Base-by-base conservation (phyloP, 2,797 vertebrate genomes). In the Cossypha caffra region DNA sequence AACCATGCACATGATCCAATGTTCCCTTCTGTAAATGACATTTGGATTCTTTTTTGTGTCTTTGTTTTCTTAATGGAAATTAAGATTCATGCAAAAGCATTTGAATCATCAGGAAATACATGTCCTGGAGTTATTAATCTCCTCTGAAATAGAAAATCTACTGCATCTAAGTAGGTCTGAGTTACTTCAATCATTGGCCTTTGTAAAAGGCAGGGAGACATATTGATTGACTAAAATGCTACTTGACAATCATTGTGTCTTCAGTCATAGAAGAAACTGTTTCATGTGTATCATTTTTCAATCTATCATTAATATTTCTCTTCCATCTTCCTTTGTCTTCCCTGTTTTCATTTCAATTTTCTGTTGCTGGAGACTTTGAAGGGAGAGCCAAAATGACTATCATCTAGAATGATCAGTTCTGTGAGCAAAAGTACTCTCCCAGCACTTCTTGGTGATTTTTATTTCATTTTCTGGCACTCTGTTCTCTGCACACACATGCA, bases 281-380 rank as follows among this genome's bases (percentile, higher is more conserved):
- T 96, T 87, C 18, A 9, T 62, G 50, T 42, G 48, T 45, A 82
- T 87, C 1, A 59, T 82, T 91, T 96, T 93, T 87, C 86, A 93
- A 66, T 87, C 67, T 87, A 85, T 87, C 63, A 38, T 77, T 82
- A 82, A 35, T 91, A 87, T 79, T 89, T 94, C 38, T 77, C 90
- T 92, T 93, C 94, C 48, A 94, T 94, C 71, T 91, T 91, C 21
- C 51, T 75, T 88, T 95, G 33, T 87, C 33, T 91, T 92, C 93
- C 86, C 86, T 91, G 84, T 87, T 95, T 96, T 92, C 59, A 73
- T 85, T 94, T 86, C 55, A 89, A 3, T 89, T 94, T 95, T 71
- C 42, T 86, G 7, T 92, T 86, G 33, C 74, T 67, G 37, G 33
- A 78, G 78, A 63, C 86, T 94, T 94, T 93, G 93, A 93, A 87